Percentiles rank a stretch among this genome's conserved stretches.
These are phyloP conservation scores for Porites cylindrica DNA, from an alignment of 92 coral and sea anemone species.

Conservation along the genomic window DNA sequence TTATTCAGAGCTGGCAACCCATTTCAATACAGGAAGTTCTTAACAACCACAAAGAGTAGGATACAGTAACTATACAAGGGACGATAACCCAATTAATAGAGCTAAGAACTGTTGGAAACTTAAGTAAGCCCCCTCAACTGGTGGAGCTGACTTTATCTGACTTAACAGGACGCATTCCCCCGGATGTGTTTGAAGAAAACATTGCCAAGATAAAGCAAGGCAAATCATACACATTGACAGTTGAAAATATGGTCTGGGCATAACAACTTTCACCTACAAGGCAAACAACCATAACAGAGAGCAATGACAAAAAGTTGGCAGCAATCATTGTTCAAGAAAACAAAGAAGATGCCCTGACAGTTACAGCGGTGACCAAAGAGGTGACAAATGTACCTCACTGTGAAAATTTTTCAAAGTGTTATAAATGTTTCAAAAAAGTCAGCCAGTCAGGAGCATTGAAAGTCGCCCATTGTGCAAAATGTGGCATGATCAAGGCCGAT, in stretches of 20 bases:
- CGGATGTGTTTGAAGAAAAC: slow-evolving; percentile 36
- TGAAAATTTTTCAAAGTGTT: slow-evolving; percentile 35
- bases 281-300: slow-evolving; percentile 23
- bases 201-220: slow-evolving; percentile 3
- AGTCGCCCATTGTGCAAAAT: slow-evolving; percentile 27
- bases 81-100: slow-evolving; percentile 12
- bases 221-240: slow-evolving; percentile 30
- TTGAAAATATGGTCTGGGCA: slow-evolving; percentile 19
- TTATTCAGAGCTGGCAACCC: slow-evolving; percentile 26
- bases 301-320: neutral
- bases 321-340: slow-evolving; percentile 6
- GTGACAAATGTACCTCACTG: neutral
- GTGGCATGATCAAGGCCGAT: slow-evolving; percentile 35
- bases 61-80: slow-evolving; percentile 3
- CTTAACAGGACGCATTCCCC: slow-evolving; percentile 15
- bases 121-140: slow-evolving; percentile 20
- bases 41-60: slow-evolving; percentile 26
- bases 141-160: slow-evolving; percentile 21
- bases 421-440: slow-evolving; percentile 27
- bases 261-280: slow-evolving; percentile 21
- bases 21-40: slow-evolving; percentile 17
- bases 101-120: slow-evolving; percentile 22
- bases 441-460: slow-evolving; percentile 19
- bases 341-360: slow-evolving; percentile 18
- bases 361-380: slow-evolving; percentile 16